A percentile compares a stretch with the other conserved stretches of the same genome.
phyloP scores from a whole-genome alignment of 1,140 invertebrate genomes.

The Cyrtorhinus lividipennis region DNA sequence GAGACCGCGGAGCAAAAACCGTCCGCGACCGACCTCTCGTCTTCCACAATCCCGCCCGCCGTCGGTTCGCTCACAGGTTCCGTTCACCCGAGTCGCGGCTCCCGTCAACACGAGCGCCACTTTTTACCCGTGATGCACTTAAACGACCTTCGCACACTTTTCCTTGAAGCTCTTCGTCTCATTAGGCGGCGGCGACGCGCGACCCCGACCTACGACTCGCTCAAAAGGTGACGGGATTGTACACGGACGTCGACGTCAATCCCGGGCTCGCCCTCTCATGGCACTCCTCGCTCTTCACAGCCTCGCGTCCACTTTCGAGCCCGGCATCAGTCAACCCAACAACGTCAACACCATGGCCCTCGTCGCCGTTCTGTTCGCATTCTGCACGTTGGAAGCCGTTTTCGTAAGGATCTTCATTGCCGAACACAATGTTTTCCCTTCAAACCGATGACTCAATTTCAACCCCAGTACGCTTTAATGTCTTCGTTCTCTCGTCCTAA shows the following conservation, averaged over 20 bases:
- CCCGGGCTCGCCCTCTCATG: background rate
- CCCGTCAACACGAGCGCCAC: too few species aligned
- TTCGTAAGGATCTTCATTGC: background rate
- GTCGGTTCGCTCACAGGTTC: too few species aligned
- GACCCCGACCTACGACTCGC: background rate
- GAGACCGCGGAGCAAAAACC: too few species aligned
- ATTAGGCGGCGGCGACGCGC: background rate
- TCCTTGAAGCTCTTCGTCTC: background rate
- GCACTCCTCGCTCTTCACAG: background rate
- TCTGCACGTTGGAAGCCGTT: constrained; percentile 1
- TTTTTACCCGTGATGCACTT: background rate
- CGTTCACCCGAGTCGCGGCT: too few species aligned
- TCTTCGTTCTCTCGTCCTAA: too few species aligned
- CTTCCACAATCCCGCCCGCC: too few species aligned
- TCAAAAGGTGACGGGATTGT: background rate
- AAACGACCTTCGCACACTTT: background rate
- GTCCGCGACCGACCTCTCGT: too few species aligned
- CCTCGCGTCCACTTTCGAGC: background rate
- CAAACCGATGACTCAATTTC: background rate
- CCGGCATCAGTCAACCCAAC: background rate
- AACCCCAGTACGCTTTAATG: too few species aligned
- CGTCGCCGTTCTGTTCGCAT: background rate
- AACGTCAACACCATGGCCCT: background rate
- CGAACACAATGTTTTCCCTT: background rate
- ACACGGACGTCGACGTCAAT: background rate